Evolutionary conservation across 2,888 invertebrate species (phyloP).

Genomic region (Uloborus plumipes): DNA sequence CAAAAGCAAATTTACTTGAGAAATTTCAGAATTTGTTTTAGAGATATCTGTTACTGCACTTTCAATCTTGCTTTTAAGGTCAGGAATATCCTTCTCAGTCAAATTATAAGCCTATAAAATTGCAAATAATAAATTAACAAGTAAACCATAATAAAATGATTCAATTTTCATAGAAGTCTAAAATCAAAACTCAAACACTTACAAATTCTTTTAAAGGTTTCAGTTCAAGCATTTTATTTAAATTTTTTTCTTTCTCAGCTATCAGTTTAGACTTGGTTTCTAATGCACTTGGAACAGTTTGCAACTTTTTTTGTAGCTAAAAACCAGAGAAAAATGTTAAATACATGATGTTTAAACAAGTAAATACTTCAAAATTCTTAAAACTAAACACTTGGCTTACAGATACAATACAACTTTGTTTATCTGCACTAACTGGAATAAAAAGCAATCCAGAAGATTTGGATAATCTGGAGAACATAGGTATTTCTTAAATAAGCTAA

Average conservation of each 20-base stretch:
- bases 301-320: slow-evolving; percentile 69
- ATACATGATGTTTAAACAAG: not conserved
- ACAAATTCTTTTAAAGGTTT: slow-evolving; percentile 68
- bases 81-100: slow-evolving; percentile 77
- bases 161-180: not conserved
- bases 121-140: not conserved
- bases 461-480: too few species aligned
- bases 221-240: slow-evolving; percentile 70
- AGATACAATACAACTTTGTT: too few species aligned
- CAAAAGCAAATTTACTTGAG: slow-evolving; percentile 65
- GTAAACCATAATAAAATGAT: not conserved
- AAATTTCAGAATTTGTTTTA: slow-evolving; percentile 70
- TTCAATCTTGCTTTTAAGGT: slow-evolving; percentile 75
- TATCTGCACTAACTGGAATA: too few species aligned
- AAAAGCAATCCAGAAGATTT: too few species aligned
- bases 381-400: not conserved
- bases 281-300: slow-evolving; percentile 69
- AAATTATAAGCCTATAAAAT: slow-evolving; percentile 67
- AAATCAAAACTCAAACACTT: not conserved
- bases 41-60: slow-evolving; percentile 67
- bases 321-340: not conserved
- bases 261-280: slow-evolving; percentile 69
- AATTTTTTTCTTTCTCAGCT: slow-evolving; percentile 68
- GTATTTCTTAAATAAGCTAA: too few species aligned
- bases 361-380: not conserved